Percentiles rank a stretch among this genome's conserved stretches.
phyloP scores from a whole-genome alignment of 2,888 invertebrate genomes.

The Drymonia ruficornis region DNA sequence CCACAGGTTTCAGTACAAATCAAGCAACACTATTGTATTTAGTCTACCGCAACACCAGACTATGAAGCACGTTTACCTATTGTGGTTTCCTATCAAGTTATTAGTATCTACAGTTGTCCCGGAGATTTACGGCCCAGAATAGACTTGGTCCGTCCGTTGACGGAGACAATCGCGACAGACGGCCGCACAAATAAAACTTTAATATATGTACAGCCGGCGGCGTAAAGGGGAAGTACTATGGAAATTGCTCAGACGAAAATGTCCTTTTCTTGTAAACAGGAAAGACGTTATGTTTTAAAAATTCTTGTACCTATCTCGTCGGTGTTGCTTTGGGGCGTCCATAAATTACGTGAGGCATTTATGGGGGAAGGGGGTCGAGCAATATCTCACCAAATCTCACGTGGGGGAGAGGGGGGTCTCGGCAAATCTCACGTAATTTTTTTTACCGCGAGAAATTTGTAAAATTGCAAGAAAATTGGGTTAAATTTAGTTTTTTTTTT shows the following conservation, averaged over 20 bases:
- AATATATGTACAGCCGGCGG: slow-evolving; percentile 41
- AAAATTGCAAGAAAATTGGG: no score
- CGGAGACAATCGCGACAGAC: slow-evolving; percentile 49
- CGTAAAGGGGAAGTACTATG: slow-evolving; percentile 43
- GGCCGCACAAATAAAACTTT: slow-evolving; percentile 50
- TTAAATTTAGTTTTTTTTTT: no score
- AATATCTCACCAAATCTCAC: no score
- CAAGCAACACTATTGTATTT: no score
- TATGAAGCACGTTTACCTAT: background rate
- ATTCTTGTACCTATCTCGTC: background rate
- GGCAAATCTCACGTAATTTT: no score
- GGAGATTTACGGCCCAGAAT: slow-evolving; percentile 44
- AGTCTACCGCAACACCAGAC: no score
- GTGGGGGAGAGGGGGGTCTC: no score
- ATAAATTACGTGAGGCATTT: no score
- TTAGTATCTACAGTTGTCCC: slow-evolving; percentile 9
- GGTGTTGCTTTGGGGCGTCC: background rate
- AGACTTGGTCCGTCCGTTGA: slow-evolving; percentile 34
- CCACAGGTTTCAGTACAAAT: no score
- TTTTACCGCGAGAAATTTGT: no score
- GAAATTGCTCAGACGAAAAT: slow-evolving; percentile 29
- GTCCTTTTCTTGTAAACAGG: slow-evolving; percentile 6
- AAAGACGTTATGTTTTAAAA: background rate
- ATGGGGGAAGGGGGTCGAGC: no score
- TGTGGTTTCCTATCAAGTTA: slow-evolving; percentile 5